Conservation (phyloP, 2,797 vertebrate species). For the Selene dorsalis region DNA sequence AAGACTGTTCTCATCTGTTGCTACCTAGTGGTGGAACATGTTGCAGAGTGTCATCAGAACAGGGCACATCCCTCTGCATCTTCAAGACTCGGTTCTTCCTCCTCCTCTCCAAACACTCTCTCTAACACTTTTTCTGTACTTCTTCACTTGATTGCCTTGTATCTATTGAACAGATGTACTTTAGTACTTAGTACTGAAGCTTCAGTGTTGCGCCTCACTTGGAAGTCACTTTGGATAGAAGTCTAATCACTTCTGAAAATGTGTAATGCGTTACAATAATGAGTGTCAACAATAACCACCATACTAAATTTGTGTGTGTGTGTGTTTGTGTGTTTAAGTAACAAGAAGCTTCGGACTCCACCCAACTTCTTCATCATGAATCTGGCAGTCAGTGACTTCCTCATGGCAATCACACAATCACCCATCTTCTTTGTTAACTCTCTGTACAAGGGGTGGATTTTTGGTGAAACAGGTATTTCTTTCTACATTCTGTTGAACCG, state of each 20-base stretch:
- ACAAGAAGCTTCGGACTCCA: constrained; percentile 88
- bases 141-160: background rate
- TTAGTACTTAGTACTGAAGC: no score
- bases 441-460: constrained; percentile 93
- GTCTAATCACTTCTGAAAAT: background rate
- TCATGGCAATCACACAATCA: constrained; percentile 94
- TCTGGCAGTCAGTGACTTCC: constrained; percentile 92
- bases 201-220: no score
- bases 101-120: background rate
- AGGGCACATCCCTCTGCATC: background rate
- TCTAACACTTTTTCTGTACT: background rate
- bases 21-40: background rate
- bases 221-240: no score
- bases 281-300: background rate
- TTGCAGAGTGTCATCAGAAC: no score
- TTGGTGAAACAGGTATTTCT: constrained; percentile 90
- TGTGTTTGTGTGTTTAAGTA: constrained; percentile 87
- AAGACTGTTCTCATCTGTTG: no score
- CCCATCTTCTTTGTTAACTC: constrained; percentile 93
- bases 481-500: background rate
- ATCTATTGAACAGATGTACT: no score
- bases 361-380: constrained; percentile 93
- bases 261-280: background rate
- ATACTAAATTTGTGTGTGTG: no score
- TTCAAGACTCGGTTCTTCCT: background rate